These are phyloP conservation scores for Lordiphosa andalusiaca DNA, from an alignment of 2,888 invertebrate genomes.

Conservation along the genomic window DNA sequence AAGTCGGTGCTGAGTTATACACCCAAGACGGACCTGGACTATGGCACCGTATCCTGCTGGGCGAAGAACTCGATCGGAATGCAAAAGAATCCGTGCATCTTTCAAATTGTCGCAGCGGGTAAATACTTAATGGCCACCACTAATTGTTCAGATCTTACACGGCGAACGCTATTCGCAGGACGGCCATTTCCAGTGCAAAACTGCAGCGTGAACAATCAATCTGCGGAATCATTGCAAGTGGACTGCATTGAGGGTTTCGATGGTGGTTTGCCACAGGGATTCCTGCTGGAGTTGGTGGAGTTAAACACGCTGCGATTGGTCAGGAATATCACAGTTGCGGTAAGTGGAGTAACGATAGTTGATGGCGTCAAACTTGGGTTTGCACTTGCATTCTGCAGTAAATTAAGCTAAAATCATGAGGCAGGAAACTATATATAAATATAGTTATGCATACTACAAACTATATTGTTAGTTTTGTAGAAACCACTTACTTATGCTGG, in stretches of 20 bases:
- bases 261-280: slow-evolving; percentile 92
- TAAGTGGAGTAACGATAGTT: slow-evolving; percentile 56
- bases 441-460: too few species aligned
- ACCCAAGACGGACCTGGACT: slow-evolving; percentile 92
- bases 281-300: slow-evolving; percentile 90
- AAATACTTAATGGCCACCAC: slow-evolving; percentile 41
- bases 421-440: too few species aligned
- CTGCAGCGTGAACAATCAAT: slow-evolving; percentile 94
- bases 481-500: too few species aligned
- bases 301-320: slow-evolving; percentile 84
- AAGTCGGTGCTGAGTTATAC: slow-evolving; percentile 88
- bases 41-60: slow-evolving; percentile 93
- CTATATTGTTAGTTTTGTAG: too few species aligned
- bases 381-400: too few species aligned
- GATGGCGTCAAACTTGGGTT: too few species aligned
- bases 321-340: slow-evolving; percentile 78
- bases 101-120: slow-evolving; percentile 93
- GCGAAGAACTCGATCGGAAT: slow-evolving; percentile 91
- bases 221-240: slow-evolving; percentile 90
- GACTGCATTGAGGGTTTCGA: slow-evolving; percentile 94
- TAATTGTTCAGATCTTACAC: not conserved
- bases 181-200: slow-evolving; percentile 93
- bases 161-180: slow-evolving; percentile 81
- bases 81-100: slow-evolving; percentile 91
- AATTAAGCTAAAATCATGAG: too few species aligned